These are phyloP conservation scores for Lacerta bilineata DNA, from an alignment of 2,797 vertebrate genomes.

Conservation along the genomic window DNA sequence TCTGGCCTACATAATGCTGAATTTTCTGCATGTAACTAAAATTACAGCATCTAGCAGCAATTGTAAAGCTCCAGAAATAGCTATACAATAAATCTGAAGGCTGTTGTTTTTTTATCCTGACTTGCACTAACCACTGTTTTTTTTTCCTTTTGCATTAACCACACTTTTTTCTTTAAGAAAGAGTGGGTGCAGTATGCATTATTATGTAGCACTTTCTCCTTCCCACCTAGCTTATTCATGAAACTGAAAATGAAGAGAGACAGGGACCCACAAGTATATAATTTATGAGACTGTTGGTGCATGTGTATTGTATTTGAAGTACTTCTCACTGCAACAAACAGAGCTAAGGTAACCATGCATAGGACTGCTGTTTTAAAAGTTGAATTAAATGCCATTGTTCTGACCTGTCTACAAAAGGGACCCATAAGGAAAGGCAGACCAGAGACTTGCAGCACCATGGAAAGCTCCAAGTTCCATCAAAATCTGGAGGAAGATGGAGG, in stretches of 20 bases:
- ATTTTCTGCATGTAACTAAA: neutral
- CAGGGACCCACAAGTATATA: neutral
- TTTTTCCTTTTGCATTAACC: neutral
- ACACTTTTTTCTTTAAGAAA: neutral
- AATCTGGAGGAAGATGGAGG: neutral
- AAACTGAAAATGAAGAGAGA: neutral
- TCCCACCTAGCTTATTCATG: neutral
- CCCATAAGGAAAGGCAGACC: neutral
- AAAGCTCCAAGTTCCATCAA: neutral
- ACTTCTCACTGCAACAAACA: neutral
- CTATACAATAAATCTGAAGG: neutral
- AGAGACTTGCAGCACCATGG: neutral
- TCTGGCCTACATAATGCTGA: neutral
- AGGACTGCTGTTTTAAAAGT: neutral
- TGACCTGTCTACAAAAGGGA: neutral
- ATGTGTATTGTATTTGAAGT: neutral
- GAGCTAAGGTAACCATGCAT: neutral
- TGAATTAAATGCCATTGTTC: neutral
- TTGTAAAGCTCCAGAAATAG: neutral
- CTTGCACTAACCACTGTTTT: neutral
- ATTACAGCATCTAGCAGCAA: neutral
- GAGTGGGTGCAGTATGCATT: neutral
- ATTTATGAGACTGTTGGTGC: neutral
- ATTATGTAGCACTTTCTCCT: neutral
- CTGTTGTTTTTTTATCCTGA: neutral